Conservation (phyloP, 2,113 vertebrate genomes). For the Acinonyx jubatus region DNA sequence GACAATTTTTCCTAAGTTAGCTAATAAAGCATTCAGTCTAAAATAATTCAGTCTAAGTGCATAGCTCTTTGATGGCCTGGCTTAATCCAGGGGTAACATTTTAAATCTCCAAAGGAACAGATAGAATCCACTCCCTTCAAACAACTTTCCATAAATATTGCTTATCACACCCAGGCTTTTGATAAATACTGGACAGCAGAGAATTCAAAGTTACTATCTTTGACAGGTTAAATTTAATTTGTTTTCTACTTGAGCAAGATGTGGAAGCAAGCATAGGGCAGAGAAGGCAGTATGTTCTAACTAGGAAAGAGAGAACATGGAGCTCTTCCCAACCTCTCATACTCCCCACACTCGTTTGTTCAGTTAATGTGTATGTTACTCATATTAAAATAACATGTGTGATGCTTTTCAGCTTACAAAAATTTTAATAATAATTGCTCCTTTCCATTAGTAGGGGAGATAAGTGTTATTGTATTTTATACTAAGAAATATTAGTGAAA, state of each 20-base stretch:
- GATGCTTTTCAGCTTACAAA: background rate
- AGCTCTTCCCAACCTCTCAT: background rate
- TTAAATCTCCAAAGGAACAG: background rate
- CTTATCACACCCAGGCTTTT: background rate
- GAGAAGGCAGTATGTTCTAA: background rate
- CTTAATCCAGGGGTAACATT: background rate
- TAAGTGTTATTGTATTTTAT: background rate
- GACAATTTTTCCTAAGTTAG: background rate
- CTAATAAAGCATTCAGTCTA: background rate
- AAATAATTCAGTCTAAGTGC: background rate
- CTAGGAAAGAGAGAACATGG: background rate
- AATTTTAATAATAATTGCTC: background rate
- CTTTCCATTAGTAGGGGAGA: background rate
- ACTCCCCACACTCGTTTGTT: background rate
- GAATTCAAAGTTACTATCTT: background rate
- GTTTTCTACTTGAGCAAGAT: background rate
- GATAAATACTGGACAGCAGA: background rate
- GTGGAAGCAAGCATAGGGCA: background rate
- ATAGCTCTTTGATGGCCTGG: background rate
- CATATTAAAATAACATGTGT: background rate
- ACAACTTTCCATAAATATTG: background rate
- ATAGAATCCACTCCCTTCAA: background rate
- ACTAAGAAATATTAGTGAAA: background rate
- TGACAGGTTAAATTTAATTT: background rate
- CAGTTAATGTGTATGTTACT: background rate